A percentile compares a stretch with the other conserved stretches of the same genome.
Conservation (phyloP, 1,140 invertebrate species). For the Drosophila subpulchrella region DNA sequence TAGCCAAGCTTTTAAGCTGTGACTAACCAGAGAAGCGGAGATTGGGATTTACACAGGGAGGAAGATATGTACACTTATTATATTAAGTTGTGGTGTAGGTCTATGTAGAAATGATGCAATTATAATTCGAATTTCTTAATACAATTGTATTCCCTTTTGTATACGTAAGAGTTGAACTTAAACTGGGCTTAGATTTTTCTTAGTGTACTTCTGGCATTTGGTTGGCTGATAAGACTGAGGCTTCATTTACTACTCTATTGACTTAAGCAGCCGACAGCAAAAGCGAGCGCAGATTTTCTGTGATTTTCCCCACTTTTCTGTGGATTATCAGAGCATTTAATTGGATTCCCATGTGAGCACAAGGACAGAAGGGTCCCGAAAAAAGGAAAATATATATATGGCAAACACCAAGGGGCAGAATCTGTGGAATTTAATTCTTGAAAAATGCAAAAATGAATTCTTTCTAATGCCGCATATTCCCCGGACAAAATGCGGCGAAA, state of each 20-base stretch:
- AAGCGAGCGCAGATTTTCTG: constrained; percentile 55
- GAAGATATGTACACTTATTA: background rate
- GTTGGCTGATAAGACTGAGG: constrained; percentile 36
- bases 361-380: background rate
- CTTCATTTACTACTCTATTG: constrained; percentile 62
- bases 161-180: no score
- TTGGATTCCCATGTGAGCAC: constrained; percentile 53
- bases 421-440: constrained; percentile 41
- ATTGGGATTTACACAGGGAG: constrained; percentile 9
- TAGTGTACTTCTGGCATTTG: constrained; percentile 2
- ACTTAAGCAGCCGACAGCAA: constrained; percentile 47
- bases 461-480: constrained; percentile 29
- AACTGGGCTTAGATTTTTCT: background rate
- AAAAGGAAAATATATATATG: background rate
- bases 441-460: constrained; percentile 35
- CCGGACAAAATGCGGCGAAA: constrained; percentile 2
- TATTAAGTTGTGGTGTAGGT: no score
- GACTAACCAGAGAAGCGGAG: constrained; percentile 55
- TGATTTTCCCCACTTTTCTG: constrained; percentile 60
- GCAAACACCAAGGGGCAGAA: constrained; percentile 3
- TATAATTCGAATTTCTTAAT: background rate
- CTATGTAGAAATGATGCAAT: background rate
- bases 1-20: constrained; percentile 77
- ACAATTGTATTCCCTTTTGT: no score
- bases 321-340: constrained; percentile 68